These are phyloP conservation scores for Hydrochoerus hydrochaeris DNA, from an alignment of 2,113 vertebrate genomes.

Conservation along the genomic window DNA sequence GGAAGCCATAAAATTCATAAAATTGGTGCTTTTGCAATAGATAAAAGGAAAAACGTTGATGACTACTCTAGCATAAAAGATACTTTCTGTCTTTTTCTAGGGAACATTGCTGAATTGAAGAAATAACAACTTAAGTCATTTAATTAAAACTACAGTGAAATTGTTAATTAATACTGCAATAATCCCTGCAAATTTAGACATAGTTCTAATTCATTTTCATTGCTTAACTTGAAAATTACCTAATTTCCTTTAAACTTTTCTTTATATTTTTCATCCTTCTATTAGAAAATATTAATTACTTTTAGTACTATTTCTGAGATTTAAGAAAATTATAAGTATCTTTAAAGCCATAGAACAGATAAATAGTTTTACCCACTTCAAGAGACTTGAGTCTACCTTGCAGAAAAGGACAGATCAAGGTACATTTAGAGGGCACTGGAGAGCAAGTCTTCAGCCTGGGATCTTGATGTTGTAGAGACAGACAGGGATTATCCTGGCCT, in stretches of 20 bases:
- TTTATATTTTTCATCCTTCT: conserved; percentile 37
- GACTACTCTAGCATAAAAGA: not conserved
- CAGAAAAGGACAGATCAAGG: fast-evolving
- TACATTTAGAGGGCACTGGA: too few species aligned
- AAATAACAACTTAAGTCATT: not conserved
- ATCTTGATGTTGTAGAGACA: not conserved
- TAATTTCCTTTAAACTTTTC: conserved; percentile 36
- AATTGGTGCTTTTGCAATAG: not conserved
- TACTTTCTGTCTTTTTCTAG: not conserved
- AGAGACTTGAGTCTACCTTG: not conserved
- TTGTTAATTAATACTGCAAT: conserved; percentile 30
- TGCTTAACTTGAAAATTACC: conserved; percentile 42
- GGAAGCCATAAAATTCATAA: conserved; percentile 56
- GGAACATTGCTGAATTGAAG: not conserved
- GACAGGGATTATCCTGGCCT: not conserved
- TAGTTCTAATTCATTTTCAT: conserved; percentile 48
- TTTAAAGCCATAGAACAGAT: not conserved
- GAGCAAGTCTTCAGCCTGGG: not conserved
- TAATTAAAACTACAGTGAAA: not conserved
- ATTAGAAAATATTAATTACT: conserved; percentile 36
- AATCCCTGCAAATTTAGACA: not conserved
- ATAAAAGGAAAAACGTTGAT: conserved; percentile 41
- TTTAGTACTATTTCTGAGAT: conserved; percentile 25
- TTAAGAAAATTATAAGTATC: conserved; percentile 30
- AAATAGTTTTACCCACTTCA: not conserved